phyloP scores from a whole-genome alignment of 2,797 vertebrate genomes.

The Eulemur albifrons region DNA sequence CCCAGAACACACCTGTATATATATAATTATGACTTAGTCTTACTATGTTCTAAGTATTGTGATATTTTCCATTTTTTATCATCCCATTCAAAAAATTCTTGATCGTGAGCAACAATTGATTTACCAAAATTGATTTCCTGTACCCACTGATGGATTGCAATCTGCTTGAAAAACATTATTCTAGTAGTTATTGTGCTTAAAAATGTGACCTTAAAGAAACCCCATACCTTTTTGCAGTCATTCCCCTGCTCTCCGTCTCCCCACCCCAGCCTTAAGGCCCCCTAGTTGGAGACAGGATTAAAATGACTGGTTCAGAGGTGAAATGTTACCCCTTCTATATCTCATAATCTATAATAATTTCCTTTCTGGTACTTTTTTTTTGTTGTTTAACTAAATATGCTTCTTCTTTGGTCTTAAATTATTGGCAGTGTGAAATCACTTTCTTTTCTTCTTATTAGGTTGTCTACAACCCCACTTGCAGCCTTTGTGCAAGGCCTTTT shows the following conservation, averaged over 20 bases:
- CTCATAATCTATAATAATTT: background rate
- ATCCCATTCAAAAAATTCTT: background rate
- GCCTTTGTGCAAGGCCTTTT: background rate
- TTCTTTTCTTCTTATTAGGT: background rate
- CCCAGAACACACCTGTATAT: background rate
- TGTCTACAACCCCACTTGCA: background rate
- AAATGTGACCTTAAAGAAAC: background rate
- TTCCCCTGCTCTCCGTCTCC: background rate
- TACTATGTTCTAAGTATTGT: background rate
- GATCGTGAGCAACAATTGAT: background rate
- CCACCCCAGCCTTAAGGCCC: background rate
- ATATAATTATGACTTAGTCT: background rate
- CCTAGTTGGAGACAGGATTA: background rate
- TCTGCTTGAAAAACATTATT: slow-evolving; percentile 1
- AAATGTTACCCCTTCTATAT: background rate
- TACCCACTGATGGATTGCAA: background rate
- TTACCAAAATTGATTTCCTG: slow-evolving; percentile 22
- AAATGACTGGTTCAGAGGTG: background rate
- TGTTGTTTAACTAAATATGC: background rate
- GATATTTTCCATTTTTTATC: background rate
- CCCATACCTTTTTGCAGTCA: background rate
- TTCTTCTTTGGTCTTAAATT: slow-evolving; percentile 29
- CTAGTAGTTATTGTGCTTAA: slow-evolving; percentile 13
- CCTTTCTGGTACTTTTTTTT: background rate
- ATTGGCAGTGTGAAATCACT: background rate